Conservation (phyloP, 2,888 invertebrate genomes). For the Arrhopalites spinosus region DNA sequence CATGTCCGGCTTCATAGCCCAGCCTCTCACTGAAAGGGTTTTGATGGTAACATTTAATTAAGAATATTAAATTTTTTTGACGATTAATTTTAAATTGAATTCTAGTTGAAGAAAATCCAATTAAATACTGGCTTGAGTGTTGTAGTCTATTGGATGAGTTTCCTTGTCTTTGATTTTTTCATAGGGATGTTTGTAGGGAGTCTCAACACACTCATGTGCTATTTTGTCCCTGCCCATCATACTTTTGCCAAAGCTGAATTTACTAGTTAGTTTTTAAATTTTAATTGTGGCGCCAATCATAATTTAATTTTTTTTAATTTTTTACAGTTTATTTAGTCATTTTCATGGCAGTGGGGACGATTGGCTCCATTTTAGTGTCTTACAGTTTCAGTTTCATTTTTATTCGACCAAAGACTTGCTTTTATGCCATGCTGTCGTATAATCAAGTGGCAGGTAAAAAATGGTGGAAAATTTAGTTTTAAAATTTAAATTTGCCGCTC, state of each 20-base stretch:
- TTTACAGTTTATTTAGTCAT: constrained; percentile 14
- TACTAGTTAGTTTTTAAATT: too few relatives aligned
- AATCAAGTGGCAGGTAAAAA: constrained; percentile 28
- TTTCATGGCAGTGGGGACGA: neutral
- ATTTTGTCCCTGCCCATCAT: neutral
- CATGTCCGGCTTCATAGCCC: constrained; percentile 16
- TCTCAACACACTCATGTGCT: neutral
- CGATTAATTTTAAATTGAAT: too few relatives aligned
- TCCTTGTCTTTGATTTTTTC: neutral
- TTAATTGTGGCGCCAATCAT: too few relatives aligned
- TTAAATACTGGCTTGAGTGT: constrained; percentile 16
- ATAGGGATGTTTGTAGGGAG: neutral
- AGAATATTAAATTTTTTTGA: too few relatives aligned
- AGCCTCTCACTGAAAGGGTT: constrained; percentile 14
- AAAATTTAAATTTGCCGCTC: too few relatives aligned
- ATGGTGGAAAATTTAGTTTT: too few relatives aligned
- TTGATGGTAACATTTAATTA: constrained; percentile 22
- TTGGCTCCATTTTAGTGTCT: neutral
- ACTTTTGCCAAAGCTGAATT: neutral
- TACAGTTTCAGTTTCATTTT: constrained; percentile 22
- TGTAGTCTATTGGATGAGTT: constrained; percentile 19
- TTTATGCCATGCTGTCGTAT: constrained; percentile 23
- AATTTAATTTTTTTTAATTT: neutral
- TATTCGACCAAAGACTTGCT: constrained; percentile 18
- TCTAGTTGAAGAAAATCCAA: constrained; percentile 26